A percentile compares a stretch with the other conserved stretches of the same genome.
Evolutionary conservation across 2,797 vertebrate species (phyloP).

Genomic region (Rhinichthys osculus): DNA sequence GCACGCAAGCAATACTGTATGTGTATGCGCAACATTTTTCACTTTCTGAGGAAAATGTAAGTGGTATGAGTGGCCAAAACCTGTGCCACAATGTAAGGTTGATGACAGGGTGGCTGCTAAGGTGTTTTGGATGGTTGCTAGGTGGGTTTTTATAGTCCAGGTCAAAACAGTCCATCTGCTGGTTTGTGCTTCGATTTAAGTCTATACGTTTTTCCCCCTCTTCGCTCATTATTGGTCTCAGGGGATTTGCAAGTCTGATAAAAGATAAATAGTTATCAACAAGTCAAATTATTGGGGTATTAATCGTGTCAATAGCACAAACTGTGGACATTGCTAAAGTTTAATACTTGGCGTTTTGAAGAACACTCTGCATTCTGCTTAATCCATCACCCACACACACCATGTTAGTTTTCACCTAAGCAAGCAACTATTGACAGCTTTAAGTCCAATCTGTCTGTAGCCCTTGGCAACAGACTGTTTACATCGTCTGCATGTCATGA

Average conservation of each 20-base stretch:
- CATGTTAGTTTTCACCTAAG: constrained; percentile 39
- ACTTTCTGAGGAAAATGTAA: not conserved
- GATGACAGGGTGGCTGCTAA: not conserved
- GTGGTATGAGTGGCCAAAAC: not conserved
- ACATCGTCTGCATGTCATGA: constrained; percentile 44
- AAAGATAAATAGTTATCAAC: not conserved
- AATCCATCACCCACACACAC: constrained; percentile 15
- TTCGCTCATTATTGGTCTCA: not conserved
- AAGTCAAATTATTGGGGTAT: not conserved
- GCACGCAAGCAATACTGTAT: no score
- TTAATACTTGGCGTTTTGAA: not conserved
- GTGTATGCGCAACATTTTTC: no score
- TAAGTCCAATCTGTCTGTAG: constrained; percentile 46
- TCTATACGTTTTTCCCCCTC: no score
- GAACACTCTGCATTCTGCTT: constrained; percentile 10
- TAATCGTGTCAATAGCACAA: not conserved
- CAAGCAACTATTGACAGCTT: constrained; percentile 26
- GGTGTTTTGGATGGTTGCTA: not conserved
- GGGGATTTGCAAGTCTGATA: not conserved
- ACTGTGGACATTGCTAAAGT: not conserved
- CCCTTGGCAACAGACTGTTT: constrained; percentile 52
- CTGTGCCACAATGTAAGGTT: not conserved
- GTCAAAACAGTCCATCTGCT: not conserved
- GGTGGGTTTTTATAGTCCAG: not conserved
- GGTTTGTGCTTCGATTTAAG: not conserved